These are phyloP conservation scores for Dilophus febrilis DNA, from an alignment of 2,888 invertebrate genomes.

Conservation along the genomic window DNA sequence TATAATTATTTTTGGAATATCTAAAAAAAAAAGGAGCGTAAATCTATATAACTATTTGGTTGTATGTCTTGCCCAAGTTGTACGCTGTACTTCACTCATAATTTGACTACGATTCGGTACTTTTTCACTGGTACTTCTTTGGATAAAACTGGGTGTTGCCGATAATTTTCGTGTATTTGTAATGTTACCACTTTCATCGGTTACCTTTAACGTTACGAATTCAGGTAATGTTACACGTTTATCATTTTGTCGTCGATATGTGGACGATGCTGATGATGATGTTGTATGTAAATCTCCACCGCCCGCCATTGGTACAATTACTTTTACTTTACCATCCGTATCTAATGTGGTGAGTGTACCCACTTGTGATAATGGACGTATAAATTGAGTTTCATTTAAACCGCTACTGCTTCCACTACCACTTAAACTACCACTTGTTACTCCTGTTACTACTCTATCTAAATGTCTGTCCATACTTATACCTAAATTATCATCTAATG, in stretches of 20 bases:
- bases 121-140: constrained; percentile 69
- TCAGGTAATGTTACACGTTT: constrained; percentile 19
- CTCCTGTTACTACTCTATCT: no score
- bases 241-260: constrained; percentile 9
- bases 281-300: constrained; percentile 9
- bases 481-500: constrained; percentile 17
- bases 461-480: constrained; percentile 22
- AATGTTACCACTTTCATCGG: constrained; percentile 32
- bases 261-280: constrained; percentile 21
- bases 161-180: constrained; percentile 30
- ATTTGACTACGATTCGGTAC: constrained; percentile 71
- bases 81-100: constrained; percentile 65
- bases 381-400: constrained; percentile 41
- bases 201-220: constrained; percentile 39
- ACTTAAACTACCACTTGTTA: constrained; percentile 21
- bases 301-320: constrained; percentile 41
- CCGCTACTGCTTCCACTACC: constrained; percentile 18
- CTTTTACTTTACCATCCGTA: constrained; percentile 39
- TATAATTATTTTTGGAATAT: neutral
- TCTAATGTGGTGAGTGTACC: constrained; percentile 43
- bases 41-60: constrained; percentile 60
- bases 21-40: no score
- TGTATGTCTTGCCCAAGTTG: constrained; percentile 74
- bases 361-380: constrained; percentile 48
- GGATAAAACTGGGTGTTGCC: constrained; percentile 47